A percentile compares a stretch with the other conserved stretches of the same genome.
phyloP scores from a whole-genome alignment of 2,797 vertebrate species.

The Eupleurogrammus muticus region DNA sequence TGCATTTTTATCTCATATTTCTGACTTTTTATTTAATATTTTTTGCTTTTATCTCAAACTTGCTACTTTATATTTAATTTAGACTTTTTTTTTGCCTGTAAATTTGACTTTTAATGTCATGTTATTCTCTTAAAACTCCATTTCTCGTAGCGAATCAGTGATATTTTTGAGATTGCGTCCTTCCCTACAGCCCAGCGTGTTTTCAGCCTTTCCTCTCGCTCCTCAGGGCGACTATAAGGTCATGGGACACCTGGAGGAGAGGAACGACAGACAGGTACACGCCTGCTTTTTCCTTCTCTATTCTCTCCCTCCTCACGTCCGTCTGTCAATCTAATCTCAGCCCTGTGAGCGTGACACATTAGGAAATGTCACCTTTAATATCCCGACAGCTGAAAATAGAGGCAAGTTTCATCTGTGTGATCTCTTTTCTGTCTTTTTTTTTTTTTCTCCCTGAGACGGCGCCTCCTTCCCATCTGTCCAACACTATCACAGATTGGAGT shows the following conservation, averaged over 20 bases:
- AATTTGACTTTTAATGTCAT: too few relatives aligned
- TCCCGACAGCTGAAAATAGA: not conserved
- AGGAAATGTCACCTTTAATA: constrained; percentile 1
- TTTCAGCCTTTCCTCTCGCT: constrained; percentile 31
- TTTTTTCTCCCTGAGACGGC: not conserved
- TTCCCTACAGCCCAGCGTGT: not conserved
- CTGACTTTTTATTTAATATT: too few relatives aligned
- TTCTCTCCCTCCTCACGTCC: constrained; percentile 2
- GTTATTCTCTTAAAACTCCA: too few relatives aligned
- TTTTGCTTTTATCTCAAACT: too few relatives aligned
- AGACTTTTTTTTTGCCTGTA: too few relatives aligned
- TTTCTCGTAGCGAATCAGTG: too few relatives aligned
- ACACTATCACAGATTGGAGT: constrained; percentile 57
- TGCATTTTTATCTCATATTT: too few relatives aligned
- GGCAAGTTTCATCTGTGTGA: not conserved
- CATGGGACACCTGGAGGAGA: constrained; percentile 79
- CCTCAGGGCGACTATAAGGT: constrained; percentile 91
- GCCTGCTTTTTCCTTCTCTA: constrained; percentile 4
- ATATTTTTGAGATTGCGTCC: too few relatives aligned
- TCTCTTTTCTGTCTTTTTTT: not conserved
- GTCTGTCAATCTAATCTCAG: not conserved
- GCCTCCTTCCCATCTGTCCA: constrained; percentile 46
- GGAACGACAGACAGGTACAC: constrained; percentile 93
- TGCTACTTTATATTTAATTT: too few relatives aligned
- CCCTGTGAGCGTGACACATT: not conserved